Conservation (phyloP, 1,140 invertebrate genomes). For the Caerostris extrusa region DNA sequence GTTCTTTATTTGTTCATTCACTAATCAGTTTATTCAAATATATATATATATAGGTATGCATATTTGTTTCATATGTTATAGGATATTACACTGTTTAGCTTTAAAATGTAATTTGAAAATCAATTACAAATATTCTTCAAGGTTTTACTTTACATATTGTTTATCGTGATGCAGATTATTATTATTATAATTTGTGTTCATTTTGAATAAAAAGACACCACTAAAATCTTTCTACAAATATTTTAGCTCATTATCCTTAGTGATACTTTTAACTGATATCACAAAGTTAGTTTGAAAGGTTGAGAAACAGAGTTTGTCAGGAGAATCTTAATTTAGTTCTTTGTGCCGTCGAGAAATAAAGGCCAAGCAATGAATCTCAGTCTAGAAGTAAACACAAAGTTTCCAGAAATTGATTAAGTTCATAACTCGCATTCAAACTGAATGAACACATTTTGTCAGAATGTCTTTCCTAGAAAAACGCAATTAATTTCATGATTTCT, state of each 20-base stretch:
- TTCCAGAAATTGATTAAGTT: neutral
- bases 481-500: neutral
- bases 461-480: neutral
- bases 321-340: neutral
- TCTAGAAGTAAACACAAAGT: neutral
- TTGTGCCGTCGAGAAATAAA: neutral
- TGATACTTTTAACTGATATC: neutral
- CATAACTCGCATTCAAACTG: neutral
- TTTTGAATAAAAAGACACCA: no score
- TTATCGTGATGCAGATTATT: no score
- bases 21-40: no score
- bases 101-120: no score
- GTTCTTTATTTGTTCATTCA: no score
- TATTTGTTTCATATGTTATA: no score
- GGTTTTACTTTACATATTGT: no score
- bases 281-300: neutral
- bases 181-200: no score
- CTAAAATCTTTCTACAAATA: no score
- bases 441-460: neutral
- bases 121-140: no score
- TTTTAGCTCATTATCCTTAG: neutral
- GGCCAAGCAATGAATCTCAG: neutral
- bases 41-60: no score
- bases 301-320: neutral
- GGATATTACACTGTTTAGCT: no score